phyloP scores from a whole-genome alignment of 2,113 vertebrate species.

The Taurulus bubalis region DNA sequence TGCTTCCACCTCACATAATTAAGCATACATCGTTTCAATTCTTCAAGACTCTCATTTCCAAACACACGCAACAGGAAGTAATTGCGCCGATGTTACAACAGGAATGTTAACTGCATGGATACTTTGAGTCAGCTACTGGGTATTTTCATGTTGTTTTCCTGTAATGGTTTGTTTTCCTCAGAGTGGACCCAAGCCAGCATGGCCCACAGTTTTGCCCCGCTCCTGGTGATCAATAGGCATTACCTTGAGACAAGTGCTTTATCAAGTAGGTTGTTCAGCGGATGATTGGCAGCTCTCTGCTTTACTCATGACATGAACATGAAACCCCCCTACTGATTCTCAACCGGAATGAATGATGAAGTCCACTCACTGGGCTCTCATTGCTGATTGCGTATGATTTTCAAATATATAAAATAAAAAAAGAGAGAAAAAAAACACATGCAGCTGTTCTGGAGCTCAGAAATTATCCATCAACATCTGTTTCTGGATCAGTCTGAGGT shows the following conservation, averaged over 20 bases:
- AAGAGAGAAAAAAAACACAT: background rate
- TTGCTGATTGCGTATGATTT: conserved; percentile 11
- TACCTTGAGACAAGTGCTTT: conserved; percentile 65
- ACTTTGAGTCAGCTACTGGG: background rate
- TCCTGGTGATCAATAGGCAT: conserved; percentile 65
- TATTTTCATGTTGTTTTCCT: conserved; percentile 7
- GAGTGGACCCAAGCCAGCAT: conserved; percentile 37
- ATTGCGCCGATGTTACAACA: background rate
- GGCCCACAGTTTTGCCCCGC: conserved; percentile 45
- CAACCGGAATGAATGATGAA: conserved; percentile 19
- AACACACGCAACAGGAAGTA: background rate
- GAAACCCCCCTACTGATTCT: conserved; percentile 36
- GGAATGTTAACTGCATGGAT: background rate
- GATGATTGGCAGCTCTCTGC: conserved; percentile 55
- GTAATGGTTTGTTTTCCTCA: conserved; percentile 54
- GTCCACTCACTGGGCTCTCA: conserved; percentile 25
- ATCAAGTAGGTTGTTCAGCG: conserved; percentile 54
- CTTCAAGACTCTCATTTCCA: background rate
- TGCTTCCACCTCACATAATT: background rate
- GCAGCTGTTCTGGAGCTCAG: conserved; percentile 6
- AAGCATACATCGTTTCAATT: background rate
- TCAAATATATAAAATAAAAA: background rate
- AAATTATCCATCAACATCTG: conserved; percentile 25
- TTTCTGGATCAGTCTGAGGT: background rate
- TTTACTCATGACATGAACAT: conserved; percentile 24